These are phyloP conservation scores for Conopomorpha cramerella DNA, from an alignment of 1,140 invertebrate species.

Conservation along the genomic window DNA sequence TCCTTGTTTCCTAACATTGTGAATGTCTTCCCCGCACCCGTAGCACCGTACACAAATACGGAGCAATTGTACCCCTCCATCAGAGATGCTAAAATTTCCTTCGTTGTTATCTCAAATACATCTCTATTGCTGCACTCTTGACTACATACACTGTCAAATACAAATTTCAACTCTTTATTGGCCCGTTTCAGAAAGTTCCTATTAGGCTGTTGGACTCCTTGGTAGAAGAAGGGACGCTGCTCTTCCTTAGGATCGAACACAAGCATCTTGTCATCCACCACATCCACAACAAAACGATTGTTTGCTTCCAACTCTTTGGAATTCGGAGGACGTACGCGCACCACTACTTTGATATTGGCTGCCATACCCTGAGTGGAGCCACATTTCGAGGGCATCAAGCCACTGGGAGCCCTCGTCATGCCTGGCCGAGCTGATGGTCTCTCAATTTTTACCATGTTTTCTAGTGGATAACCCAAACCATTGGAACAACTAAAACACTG, in stretches of 20 bases:
- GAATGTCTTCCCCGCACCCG: constrained; percentile 95
- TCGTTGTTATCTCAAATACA: constrained; percentile 80
- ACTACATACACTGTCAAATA: constrained; percentile 84
- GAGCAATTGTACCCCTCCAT: constrained; percentile 91
- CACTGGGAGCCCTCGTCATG: constrained; percentile 4
- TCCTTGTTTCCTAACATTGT: constrained; percentile 92
- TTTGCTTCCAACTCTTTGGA: constrained; percentile 63
- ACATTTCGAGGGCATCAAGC: constrained; percentile 29
- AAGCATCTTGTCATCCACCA: constrained; percentile 77
- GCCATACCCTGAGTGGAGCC: constrained; percentile 50
- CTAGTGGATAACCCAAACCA: too few species aligned
- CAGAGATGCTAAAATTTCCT: constrained; percentile 73
- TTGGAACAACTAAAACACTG: too few species aligned
- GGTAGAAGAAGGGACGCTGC: constrained; percentile 79
- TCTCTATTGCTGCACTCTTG: constrained; percentile 67
- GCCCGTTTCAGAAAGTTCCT: constrained; percentile 81
- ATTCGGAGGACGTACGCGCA: constrained; percentile 77
- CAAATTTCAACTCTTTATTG: constrained; percentile 86
- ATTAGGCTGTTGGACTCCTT: constrained; percentile 75
- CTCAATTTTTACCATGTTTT: constrained; percentile 34
- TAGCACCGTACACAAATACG: constrained; percentile 91
- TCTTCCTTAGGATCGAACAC: constrained; percentile 91
- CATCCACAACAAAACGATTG: constrained; percentile 68
- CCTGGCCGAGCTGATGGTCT: constrained; percentile 10
- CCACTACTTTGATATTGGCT: constrained; percentile 72